These are phyloP conservation scores for Magallana ariakensis DNA, from an alignment of 1,140 invertebrate genomes.

Conservation along the genomic window DNA sequence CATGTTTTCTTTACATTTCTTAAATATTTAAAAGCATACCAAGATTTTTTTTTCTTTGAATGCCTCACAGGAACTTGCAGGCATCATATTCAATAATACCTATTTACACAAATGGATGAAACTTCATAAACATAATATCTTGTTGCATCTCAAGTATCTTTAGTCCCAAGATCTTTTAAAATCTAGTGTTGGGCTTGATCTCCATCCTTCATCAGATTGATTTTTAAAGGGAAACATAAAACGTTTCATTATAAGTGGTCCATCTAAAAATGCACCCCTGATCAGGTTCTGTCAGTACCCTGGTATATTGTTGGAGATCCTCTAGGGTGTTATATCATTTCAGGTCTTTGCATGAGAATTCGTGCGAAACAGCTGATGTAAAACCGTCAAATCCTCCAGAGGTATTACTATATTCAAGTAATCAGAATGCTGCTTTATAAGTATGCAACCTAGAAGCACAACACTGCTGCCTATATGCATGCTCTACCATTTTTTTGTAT, in stretches of 20 bases:
- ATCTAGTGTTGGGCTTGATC: too few relatives aligned
- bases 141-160: too few relatives aligned
- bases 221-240: too few relatives aligned
- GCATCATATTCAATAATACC: too few relatives aligned
- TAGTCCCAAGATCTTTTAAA: too few relatives aligned
- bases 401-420: constrained; percentile 61
- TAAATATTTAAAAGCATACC: too few relatives aligned
- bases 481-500: constrained; percentile 52
- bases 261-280: neutral
- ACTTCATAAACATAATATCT: too few relatives aligned
- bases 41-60: too few relatives aligned
- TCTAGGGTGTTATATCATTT: constrained; percentile 67
- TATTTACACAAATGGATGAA: too few relatives aligned
- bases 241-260: constrained; percentile 79
- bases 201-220: too few relatives aligned
- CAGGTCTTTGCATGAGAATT: constrained; percentile 72
- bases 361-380: constrained; percentile 73
- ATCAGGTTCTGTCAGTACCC: neutral
- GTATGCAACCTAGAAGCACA: constrained; percentile 42
- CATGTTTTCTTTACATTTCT: too few relatives aligned
- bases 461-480: constrained; percentile 31
- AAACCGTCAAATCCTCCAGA: constrained; percentile 73
- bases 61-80: too few relatives aligned
- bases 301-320: neutral
- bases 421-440: constrained; percentile 40